Percentiles rank a stretch among this genome's conserved stretches.
Conservation (phyloP, 1,140 invertebrate species). For the Pararge aegeria region DNA sequence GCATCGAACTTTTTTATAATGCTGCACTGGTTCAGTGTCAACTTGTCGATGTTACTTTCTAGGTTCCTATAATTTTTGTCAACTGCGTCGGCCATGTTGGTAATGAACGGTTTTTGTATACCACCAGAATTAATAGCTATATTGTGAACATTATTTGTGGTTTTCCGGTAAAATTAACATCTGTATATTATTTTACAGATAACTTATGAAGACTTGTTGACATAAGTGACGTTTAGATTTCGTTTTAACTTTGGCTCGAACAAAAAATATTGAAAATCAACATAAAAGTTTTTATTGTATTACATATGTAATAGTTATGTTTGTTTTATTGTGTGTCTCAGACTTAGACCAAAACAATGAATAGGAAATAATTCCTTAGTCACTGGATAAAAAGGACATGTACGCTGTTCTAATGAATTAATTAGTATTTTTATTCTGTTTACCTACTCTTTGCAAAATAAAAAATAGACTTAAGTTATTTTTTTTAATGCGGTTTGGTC, state of each 20-base stretch:
- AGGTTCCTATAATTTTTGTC: constrained; percentile 37
- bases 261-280: too few species aligned
- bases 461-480: too few species aligned
- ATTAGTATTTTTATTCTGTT: too few species aligned
- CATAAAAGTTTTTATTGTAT: too few species aligned
- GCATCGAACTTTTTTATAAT: constrained; percentile 57
- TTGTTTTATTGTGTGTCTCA: too few species aligned
- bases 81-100: constrained; percentile 35
- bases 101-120: constrained; percentile 1
- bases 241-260: not conserved
- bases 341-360: too few species aligned
- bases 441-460: too few species aligned
- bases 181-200: not conserved
- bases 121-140: constrained; percentile 8
- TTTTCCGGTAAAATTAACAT: constrained; percentile 3
- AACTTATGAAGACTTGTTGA: not conserved
- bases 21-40: constrained; percentile 45
- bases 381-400: too few species aligned
- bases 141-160: constrained; percentile 23
- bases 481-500: too few species aligned
- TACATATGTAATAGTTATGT: too few species aligned
- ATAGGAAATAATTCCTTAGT: too few species aligned
- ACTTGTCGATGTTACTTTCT: constrained; percentile 51
- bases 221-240: not conserved
- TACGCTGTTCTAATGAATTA: too few species aligned